Base-by-base conservation (phyloP, 1,140 invertebrate species). In the Drosophila tropicalis region DNA sequence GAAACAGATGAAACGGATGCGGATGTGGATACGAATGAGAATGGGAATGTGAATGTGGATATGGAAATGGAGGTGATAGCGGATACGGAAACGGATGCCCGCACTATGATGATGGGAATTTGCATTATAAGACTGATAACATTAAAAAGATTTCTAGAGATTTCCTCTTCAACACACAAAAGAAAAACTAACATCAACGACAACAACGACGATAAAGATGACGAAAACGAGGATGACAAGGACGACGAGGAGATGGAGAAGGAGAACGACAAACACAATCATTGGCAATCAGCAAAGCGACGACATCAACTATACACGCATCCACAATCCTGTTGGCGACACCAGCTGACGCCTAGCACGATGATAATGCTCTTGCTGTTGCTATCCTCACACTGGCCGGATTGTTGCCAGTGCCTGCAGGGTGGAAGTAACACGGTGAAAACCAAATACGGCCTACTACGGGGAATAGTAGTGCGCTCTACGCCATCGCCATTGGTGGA, bases 401-500 rank as follows among this genome's bases (percentile, higher is more conserved):
- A 84, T 68, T 73, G 72, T 44, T 72, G 86, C 44, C 86, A 90
- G 40, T 90, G 86, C 65, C 86, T 92, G 58, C 91, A 92, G 39
- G 84, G 83, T 62, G 86, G 95, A 92, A 95, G 96, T 55, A 94
- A 96, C 68, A 95, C 97, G 34, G 96, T 98, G 32, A 94, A 95
- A 72, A 98, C 97, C 57, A 96, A 97, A 90, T 98, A 98, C 94
- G 97, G 97, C 22, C 94, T 95, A 29, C 92, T 98, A 71, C 94
- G 97, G 10, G 97, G 97, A 34, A 94, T 97, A 85, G 95, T 98
- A 62, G 95, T 97, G 36, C 94, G 96, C 83, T 94, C 94, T 64
- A 94, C 95, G 84, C 95, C 95, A 29, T 94, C 95, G 83, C 95
- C 95, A 29, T 95, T 96, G 29, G 97, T 98, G 40, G 98, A 98